Base-by-base conservation (phyloP, 2,888 invertebrate species). In the Drosophila paracracens region DNA sequence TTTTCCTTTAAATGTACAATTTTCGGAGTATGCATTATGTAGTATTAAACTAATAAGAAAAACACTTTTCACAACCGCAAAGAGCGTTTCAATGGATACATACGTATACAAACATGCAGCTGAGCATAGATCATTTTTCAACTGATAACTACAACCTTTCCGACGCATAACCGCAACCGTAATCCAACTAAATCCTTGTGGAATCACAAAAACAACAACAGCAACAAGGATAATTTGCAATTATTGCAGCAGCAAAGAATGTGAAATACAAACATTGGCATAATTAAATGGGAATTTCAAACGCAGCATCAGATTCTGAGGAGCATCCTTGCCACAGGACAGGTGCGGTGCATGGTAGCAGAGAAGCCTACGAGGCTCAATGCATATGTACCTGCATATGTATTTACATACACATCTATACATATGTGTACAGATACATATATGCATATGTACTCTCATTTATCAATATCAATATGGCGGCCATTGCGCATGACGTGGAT, bases 401-500 rank as follows among this genome's bases (percentile, higher is more conserved):
- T 38, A 38, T 18, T 21, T 11, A 48, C 31, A 31, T 50, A 3
- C 43, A 35, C 58, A 16, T 3, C 8, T 21, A 25, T 35, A 36
- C n/a, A 59, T 36, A 43, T 10, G 33, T 11, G 16, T 6, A 27
- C 7, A 46, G 18, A 40, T 50, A 1, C 57, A 38, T 64, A 27
- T 62, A 25, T 73, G 35, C 46, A 54, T 40, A 64, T 57, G 31
- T 59, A 58, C 53, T 48, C 64, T 29, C 67, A 35, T 64, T 60
- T 70, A 70, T 67, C 67, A 63, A 62, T 81, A 85, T 72, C 77
- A 83, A 89, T 87, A 91, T 91, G 91, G 92, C 91, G 91, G 73
- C 83, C 88, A 91, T 82, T 92, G 91, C 91, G 91, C 91, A 91
- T 86, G 92, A 75, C 82, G 69, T 21, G 62, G n/a, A 40, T 70